Evolutionary conservation across 2,888 invertebrate genomes (phyloP).

Genomic region (Hyles lineata): DNA sequence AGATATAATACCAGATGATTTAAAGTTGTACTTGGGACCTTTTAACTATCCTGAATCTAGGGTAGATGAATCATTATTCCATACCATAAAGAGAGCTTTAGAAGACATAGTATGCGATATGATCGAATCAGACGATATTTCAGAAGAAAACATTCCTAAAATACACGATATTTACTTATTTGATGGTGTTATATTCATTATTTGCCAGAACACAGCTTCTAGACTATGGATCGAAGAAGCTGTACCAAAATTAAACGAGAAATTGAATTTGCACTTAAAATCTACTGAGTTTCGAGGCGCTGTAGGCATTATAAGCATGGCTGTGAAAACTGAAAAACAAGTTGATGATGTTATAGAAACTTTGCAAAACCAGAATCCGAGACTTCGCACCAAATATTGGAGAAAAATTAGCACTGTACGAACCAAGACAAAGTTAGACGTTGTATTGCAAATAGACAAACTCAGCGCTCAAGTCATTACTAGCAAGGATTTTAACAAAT

Average conservation of each 20-base stretch:
- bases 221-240: slow-evolving; percentile 64
- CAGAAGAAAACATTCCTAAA: slow-evolving; percentile 57
- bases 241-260: slow-evolving; percentile 53
- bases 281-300: slow-evolving; percentile 77
- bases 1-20: slow-evolving; percentile 70
- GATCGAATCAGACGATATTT: slow-evolving; percentile 46
- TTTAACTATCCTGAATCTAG: slow-evolving; percentile 70
- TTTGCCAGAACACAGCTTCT: slow-evolving; percentile 63
- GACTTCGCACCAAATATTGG: slow-evolving; percentile 75
- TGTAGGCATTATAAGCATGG: slow-evolving; percentile 75
- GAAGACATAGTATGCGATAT: slow-evolving; percentile 61
- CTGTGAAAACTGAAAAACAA: slow-evolving; percentile 59
- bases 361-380: slow-evolving; percentile 69
- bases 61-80: slow-evolving; percentile 67
- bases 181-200: slow-evolving; percentile 77
- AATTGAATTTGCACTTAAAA: slow-evolving; percentile 59
- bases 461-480: slow-evolving; percentile 74
- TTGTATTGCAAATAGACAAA: slow-evolving; percentile 74
- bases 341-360: slow-evolving; percentile 63
- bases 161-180: slow-evolving; percentile 76
- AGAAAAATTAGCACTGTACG: slow-evolving; percentile 67
- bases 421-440: slow-evolving; percentile 62
- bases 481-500: slow-evolving; percentile 60
- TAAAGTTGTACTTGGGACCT: slow-evolving; percentile 74
- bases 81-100: slow-evolving; percentile 62